Base-by-base conservation (phyloP, 2,113 vertebrate genomes). In the Sinocyclocheilus rhinocerous region DNA sequence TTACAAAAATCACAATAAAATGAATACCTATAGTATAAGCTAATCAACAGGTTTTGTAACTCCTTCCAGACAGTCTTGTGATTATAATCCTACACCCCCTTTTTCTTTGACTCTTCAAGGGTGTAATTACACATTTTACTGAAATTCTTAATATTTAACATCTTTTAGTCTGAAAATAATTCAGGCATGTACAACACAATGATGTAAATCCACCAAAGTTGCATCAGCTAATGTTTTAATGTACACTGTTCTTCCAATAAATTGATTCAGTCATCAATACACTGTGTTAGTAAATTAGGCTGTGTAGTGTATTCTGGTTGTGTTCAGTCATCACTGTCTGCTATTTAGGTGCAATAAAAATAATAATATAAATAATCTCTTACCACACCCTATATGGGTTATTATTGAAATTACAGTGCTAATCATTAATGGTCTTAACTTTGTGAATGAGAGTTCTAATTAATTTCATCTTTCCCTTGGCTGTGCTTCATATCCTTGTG, bases 401-500 rank as follows among this genome's bases (percentile, higher is more conserved):
- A 72, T 13, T 70, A 81, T 29, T 73, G 63, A 52, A 80, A 48
- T 80, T 24, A 24, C 77, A 61, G 16, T 45, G 24, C n/a, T 57
- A 18, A 26, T 80, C 36, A 59, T 45, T 79, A 42, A 52, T 22
- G 13, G 77, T 61, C n/a, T 81, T 22, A 29, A 13, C 48, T 81
- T 59, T 67, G 76, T 80, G 26, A 50, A 86, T 55, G 76, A 55
- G 61, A 78, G 76, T 52, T 67, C 45, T 84, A 84, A 84, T 75
- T 84, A 73, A 84, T 84, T 59, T 59, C 33, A 57, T 84, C 22
- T 61, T 81, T 76, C 59, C 79, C 55, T 50, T 61, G 85, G 29
- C 63, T 86, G n/a, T 61, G 65, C 59, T 86, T 86, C 36, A 75
- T 82, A 59, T 69, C 70, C 57, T 33, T 63, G 69, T 83, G 57